phyloP scores from a whole-genome alignment of 1,140 invertebrate species.

The Lanistes nyassanus region DNA sequence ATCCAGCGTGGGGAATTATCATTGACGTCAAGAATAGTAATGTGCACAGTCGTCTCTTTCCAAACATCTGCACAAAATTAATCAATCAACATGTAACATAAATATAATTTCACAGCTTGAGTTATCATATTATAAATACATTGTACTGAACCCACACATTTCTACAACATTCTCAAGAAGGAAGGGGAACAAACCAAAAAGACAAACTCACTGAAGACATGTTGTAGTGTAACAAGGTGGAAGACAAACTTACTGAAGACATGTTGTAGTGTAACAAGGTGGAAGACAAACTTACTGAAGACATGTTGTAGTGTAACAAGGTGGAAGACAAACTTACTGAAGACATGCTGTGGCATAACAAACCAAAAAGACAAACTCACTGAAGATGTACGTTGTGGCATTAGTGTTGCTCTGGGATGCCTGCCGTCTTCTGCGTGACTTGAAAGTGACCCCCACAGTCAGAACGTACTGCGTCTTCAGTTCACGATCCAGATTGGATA shows the following conservation, averaged over 20 bases:
- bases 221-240: too few relatives aligned
- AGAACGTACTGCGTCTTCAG: not conserved
- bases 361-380: slow-evolving; percentile 13
- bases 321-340: too few relatives aligned
- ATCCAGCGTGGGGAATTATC: slow-evolving; percentile 87
- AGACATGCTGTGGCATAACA: too few relatives aligned
- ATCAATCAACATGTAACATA: not conserved
- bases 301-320: too few relatives aligned
- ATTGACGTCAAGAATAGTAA: slow-evolving; percentile 87
- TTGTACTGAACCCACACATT: too few relatives aligned
- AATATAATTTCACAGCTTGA: not conserved
- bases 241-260: too few relatives aligned
- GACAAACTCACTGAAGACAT: slow-evolving; percentile 29
- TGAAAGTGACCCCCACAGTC: not conserved
- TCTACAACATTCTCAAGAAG: too few relatives aligned
- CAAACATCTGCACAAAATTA: slow-evolving; percentile 27
- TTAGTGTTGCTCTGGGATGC: not conserved
- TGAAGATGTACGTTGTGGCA: slow-evolving; percentile 22
- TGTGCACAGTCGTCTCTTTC: slow-evolving; percentile 72
- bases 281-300: too few relatives aligned
- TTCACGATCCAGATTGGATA: slow-evolving; percentile 23
- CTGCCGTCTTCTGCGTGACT: slow-evolving; percentile 15
- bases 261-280: too few relatives aligned
- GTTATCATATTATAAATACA: not conserved
- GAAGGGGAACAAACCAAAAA: not conserved